Evolutionary conservation across 1,140 invertebrate species (phyloP), one percentile per base, ranked within the genome.

Genomic region (Drosophila asahinai): DNA sequence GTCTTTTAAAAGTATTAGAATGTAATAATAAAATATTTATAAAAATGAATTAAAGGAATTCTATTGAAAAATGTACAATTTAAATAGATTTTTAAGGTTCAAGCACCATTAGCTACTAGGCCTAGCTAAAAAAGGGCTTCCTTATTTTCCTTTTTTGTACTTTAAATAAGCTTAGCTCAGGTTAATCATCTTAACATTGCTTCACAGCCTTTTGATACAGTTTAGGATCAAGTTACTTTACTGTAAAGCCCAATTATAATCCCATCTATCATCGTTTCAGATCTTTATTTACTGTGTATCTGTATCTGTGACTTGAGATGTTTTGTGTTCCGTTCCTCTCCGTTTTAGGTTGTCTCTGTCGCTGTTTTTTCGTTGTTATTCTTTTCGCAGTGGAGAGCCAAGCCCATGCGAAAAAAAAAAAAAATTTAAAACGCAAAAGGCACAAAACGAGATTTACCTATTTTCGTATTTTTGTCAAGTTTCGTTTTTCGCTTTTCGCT

Each of bases 391-490:
- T 40, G 38, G n/a, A 47, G 55, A 65, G 79, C 78, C 81, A 86
- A 71, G 74, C 79, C 83, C 82, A 79, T 55, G 49, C 64, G n/a
- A 68, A 66, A 66, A 52, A 71, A 25, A 22, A 63, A 42, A 63
- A 43, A 67, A 84, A 81, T 73, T 27, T 78, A 81, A 84, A 84
- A 77, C 82, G 81, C 77, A 81, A 74, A 81, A 79, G 77, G 73
- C 67, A 71, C 60, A 57, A 84, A 86, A 86, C 83, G 66, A 86
- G 83, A 86, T 86, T 86, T 82, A 86, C 79, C 83, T 82, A 86
- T 65, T 78, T 78, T 63, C 45, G 63, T 77, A 55, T 63, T 67
- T 83, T 64, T 77, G 81, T 77, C 77, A 84, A 83, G 81, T 83
- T 79, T 83, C 65, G 54, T 55, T 54, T 33, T 54, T 54, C 30